A percentile compares a stretch with the other conserved stretches of the same genome.
phyloP scores from a whole-genome alignment of 1,140 invertebrate species.

The Mactra quadrangularis region DNA sequence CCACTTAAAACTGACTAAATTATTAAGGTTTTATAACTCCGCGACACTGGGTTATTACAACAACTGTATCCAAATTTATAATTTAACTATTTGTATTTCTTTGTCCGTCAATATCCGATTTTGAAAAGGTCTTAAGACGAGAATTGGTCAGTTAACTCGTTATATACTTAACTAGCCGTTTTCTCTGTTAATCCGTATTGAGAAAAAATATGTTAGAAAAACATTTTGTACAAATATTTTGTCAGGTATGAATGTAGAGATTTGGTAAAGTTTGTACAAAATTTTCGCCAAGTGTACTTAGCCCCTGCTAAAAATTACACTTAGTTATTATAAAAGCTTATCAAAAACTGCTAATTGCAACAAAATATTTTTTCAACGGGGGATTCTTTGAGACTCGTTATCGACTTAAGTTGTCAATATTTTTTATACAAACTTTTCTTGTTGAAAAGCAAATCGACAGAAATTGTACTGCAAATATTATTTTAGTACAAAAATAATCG shows the following conservation, averaged over 20 bases:
- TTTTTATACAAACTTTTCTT: too few relatives aligned
- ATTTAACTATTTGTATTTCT: constrained; percentile 16
- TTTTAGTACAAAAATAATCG: too few relatives aligned
- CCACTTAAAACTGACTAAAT: constrained; percentile 7
- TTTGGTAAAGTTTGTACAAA: constrained; percentile 38
- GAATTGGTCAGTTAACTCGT: constrained; percentile 53
- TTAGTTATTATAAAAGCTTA: too few relatives aligned
- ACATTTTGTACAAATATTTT: constrained; percentile 51
- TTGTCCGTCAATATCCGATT: constrained; percentile 58
- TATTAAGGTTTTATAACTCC: not conserved
- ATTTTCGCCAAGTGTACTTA: not conserved
- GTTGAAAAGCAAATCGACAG: too few relatives aligned
- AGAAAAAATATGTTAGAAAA: constrained; percentile 46
- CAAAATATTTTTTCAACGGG: too few relatives aligned
- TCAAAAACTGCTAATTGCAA: too few relatives aligned
- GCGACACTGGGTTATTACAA: too few relatives aligned
- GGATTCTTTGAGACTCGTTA: too few relatives aligned
- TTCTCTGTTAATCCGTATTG: constrained; percentile 57
- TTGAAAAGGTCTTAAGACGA: constrained; percentile 33
- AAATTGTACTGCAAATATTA: too few relatives aligned
- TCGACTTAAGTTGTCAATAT: too few relatives aligned
- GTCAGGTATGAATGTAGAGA: constrained; percentile 14
- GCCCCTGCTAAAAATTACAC: not conserved
- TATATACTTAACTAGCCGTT: constrained; percentile 33
- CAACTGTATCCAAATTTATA: too few relatives aligned